These are phyloP conservation scores for Tetragonisca angustula DNA, from an alignment of 2,888 invertebrate genomes.

Conservation along the genomic window DNA sequence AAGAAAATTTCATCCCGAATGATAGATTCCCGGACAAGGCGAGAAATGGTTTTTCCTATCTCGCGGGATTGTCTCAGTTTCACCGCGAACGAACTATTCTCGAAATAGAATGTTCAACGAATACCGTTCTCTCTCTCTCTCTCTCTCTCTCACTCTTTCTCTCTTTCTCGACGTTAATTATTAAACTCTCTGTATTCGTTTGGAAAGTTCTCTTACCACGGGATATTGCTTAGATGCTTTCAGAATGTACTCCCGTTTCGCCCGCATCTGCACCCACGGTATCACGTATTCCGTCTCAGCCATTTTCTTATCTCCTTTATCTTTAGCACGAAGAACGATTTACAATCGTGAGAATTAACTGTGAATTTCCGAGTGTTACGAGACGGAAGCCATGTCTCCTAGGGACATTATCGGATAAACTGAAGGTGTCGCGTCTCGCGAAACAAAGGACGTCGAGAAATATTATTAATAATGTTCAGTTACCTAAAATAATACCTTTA, in stretches of 20 bases:
- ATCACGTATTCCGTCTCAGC: constrained; percentile 67
- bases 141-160: not conserved
- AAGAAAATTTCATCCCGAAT: constrained; percentile 25
- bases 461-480: not conserved
- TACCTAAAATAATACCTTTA: no score
- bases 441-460: constrained; percentile 13
- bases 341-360: constrained; percentile 35
- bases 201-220: constrained; percentile 47
- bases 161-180: constrained; percentile 35
- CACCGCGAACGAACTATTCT: constrained; percentile 19
- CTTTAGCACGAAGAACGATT: constrained; percentile 17
- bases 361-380: constrained; percentile 28
- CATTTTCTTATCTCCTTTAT: constrained; percentile 58
- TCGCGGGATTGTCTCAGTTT: constrained; percentile 13
- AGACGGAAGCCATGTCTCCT: not conserved
- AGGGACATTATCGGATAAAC: not conserved
- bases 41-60: constrained; percentile 35
- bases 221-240: constrained; percentile 41
- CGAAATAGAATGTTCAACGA: constrained; percentile 31
- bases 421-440: constrained; percentile 21
- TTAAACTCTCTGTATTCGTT: constrained; percentile 35
- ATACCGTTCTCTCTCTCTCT: not conserved
- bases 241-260: constrained; percentile 56
- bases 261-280: constrained; percentile 73
- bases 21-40: not conserved